Conservation (phyloP, 1,140 invertebrate genomes). For the Hestina assimilis region DNA sequence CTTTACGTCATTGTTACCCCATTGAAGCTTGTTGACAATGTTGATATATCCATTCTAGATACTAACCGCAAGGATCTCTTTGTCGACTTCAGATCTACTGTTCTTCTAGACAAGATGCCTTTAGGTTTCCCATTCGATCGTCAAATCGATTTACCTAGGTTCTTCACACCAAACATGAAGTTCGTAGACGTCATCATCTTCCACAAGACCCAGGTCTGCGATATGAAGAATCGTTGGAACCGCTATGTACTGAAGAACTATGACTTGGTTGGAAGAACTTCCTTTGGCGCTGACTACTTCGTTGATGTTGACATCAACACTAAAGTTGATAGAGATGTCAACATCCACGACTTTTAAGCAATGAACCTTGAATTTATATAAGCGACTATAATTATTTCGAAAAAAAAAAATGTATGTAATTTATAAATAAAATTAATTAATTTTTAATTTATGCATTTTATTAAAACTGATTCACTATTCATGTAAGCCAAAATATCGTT, state of each 20-base stretch:
- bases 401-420: not conserved
- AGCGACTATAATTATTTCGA: not conserved
- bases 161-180: constrained; percentile 79
- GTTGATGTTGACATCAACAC: constrained; percentile 50
- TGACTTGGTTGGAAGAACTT: constrained; percentile 40
- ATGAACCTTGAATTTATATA: not conserved
- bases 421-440: constrained; percentile 13
- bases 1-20: constrained; percentile 74
- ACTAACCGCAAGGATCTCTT: constrained; percentile 42
- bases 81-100: constrained; percentile 54
- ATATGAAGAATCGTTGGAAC: constrained; percentile 63
- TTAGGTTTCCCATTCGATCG: constrained; percentile 85
- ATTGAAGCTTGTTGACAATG: constrained; percentile 53
- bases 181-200: constrained; percentile 80
- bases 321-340: constrained; percentile 36
- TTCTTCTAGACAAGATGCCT: constrained; percentile 77
- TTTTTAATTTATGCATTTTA: not conserved
- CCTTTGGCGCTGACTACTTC: constrained; percentile 2
- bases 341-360: constrained; percentile 34
- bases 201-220: constrained; percentile 69
- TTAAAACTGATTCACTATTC: not conserved
- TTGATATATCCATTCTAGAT: constrained; percentile 43
- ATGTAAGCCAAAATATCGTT: no score
- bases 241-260: constrained; percentile 57
- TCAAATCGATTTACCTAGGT: constrained; percentile 71